Conservation (phyloP, 2,113 vertebrate genomes). For the Accipiter cooperii region DNA sequence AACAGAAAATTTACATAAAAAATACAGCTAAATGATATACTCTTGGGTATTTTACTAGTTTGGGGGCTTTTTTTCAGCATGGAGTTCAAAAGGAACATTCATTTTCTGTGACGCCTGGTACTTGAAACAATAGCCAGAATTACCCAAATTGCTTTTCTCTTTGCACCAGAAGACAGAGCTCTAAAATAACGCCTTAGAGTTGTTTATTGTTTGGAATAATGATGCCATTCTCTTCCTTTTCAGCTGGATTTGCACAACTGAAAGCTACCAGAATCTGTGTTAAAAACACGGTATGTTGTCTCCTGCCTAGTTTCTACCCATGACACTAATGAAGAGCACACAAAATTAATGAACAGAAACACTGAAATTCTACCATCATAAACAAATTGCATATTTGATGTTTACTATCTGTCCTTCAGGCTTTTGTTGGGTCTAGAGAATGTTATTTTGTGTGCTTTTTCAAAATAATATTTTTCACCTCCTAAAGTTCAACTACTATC, state of each 20-base stretch:
- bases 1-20: slow-evolving; percentile 19
- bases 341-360: not conserved
- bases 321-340: not conserved
- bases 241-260: not conserved
- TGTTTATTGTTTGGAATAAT: not conserved
- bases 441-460: not conserved
- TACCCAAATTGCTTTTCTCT: not conserved
- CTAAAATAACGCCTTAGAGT: not conserved
- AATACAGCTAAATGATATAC: not conserved
- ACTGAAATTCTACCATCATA: not conserved
- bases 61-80: not conserved
- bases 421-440: not conserved
- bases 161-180: not conserved
- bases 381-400: not conserved
- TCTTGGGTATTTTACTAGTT: not conserved
- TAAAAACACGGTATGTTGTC: not conserved
- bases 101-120: not conserved
- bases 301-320: not conserved
- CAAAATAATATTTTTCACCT: not conserved
- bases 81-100: not conserved
- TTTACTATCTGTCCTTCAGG: not conserved
- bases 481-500: not conserved
- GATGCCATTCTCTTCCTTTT: not conserved
- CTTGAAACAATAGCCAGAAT: not conserved
- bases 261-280: not conserved